These are phyloP conservation scores for Cinclus cinclus DNA, from an alignment of 2,113 vertebrate genomes.

Conservation along the genomic window DNA sequence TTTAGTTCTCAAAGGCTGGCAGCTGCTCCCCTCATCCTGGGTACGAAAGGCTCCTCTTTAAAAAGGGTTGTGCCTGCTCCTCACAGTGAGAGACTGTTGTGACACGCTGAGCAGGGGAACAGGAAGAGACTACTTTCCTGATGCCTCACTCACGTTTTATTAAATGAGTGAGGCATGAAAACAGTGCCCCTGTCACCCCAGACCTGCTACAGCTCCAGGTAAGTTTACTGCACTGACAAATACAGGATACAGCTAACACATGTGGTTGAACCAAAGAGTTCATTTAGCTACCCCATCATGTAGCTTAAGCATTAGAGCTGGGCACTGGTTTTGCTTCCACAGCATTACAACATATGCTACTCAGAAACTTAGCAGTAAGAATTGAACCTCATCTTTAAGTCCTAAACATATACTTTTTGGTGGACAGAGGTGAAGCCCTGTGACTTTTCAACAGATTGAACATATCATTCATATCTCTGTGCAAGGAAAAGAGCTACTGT, in stretches of 20 bases:
- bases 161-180: neutral
- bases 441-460: neutral
- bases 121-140: neutral
- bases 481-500: neutral
- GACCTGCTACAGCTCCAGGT: neutral
- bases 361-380: neutral
- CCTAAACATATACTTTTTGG: neutral
- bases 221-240: neutral
- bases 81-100: neutral
- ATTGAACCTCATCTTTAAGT: neutral
- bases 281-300: neutral
- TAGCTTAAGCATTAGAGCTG: neutral
- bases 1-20: neutral
- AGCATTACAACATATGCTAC: neutral
- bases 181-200: neutral
- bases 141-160: neutral
- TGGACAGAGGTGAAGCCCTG: neutral
- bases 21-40: neutral
- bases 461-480: accelerated
- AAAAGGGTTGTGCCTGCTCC: neutral
- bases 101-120: neutral
- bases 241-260: neutral
- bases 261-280: neutral
- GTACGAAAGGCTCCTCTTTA: neutral
- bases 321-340: neutral